These are phyloP conservation scores for Alitta virens DNA, from an alignment of 2,888 invertebrate genomes.

Conservation along the genomic window DNA sequence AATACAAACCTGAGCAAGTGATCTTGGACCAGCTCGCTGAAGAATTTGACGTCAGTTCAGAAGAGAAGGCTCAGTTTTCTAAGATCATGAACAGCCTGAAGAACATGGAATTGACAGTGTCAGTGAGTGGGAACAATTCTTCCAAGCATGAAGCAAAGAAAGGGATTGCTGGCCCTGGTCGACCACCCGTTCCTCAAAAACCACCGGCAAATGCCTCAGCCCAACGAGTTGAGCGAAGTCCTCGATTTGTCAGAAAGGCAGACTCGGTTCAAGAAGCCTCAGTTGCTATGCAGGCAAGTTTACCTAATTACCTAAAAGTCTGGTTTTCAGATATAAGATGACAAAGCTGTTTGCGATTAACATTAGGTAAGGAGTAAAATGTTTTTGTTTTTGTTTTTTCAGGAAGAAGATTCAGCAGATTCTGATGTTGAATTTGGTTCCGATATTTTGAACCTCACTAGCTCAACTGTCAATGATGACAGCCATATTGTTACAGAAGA, in stretches of 20 bases:
- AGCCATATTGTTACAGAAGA: no score
- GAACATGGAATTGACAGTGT: conserved; percentile 40
- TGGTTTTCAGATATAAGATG: no score
- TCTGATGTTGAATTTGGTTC: no score
- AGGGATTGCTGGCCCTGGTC: background rate
- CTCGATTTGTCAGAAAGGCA: conserved; percentile 25
- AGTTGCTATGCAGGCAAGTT: no score
- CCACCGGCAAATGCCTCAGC: background rate
- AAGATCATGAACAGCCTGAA: conserved; percentile 44
- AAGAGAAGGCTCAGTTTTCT: conserved; percentile 39
- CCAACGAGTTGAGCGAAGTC: conserved; percentile 16
- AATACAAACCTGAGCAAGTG: background rate
- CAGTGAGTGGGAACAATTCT: background rate
- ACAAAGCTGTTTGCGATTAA: no score
- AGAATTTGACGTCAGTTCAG: conserved; percentile 24
- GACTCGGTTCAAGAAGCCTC: conserved; percentile 13
- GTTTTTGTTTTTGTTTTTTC: no score
- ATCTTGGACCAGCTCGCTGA: background rate
- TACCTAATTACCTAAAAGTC: no score
- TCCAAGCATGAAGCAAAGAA: background rate
- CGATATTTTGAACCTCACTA: no score
- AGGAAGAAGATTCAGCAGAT: no score
- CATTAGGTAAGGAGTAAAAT: no score
- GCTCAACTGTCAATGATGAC: no score
- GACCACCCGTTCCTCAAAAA: conserved; percentile 23